Base-by-base conservation (phyloP, 2,888 invertebrate species). In the Mongoloraphidia duomilia region DNA sequence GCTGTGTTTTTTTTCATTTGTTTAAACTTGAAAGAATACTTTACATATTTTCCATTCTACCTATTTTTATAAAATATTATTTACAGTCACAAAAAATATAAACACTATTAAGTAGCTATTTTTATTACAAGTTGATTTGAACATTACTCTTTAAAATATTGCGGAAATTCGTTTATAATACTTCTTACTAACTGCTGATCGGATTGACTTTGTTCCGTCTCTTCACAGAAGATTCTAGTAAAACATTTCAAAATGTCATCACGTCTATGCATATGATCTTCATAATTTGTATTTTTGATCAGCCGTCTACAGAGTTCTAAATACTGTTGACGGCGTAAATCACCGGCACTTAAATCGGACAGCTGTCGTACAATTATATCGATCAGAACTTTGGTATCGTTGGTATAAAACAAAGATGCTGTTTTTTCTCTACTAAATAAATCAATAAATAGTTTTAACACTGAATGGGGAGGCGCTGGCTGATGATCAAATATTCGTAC, bases 311-410 rank as follows among this genome's bases (percentile, higher is more conserved):
- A 84, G 50, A 91, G 72, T 60, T 80, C 80, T 48, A 92, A 72
- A 70, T 91, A 91, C 60, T 82, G 79, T 49, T 79, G 77, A 46
- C 91, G 79, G 59, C 82, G 74, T 86, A 36, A 51, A 65, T 94
- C 93, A 33, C 90, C 91, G 6, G 92, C 80, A 41, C 89, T 84
- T 53, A 94, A 74, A 67, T 96, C 94, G 3, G 89, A 83, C 33
- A 96, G 75, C 66, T 93, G 91, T 44, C 95, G 74, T 46, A 92
- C 82, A 48, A 94, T 81, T 61, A 96, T 94, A 63, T 95, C 96
- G 53, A 95, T 84, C 50, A 95, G 76, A 41, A 95, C 95, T 68
- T 88, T 90, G 40, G 88, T 82, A 64, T 96, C 96, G 62, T 95
- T 96, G 0, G 93, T 91, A 67, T 96, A 96, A 69, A 95, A 90